Percentiles rank a stretch among this genome's conserved stretches.
phyloP scores from a whole-genome alignment of 1,140 invertebrate genomes.

The Diachasmimorpha longicaudata region DNA sequence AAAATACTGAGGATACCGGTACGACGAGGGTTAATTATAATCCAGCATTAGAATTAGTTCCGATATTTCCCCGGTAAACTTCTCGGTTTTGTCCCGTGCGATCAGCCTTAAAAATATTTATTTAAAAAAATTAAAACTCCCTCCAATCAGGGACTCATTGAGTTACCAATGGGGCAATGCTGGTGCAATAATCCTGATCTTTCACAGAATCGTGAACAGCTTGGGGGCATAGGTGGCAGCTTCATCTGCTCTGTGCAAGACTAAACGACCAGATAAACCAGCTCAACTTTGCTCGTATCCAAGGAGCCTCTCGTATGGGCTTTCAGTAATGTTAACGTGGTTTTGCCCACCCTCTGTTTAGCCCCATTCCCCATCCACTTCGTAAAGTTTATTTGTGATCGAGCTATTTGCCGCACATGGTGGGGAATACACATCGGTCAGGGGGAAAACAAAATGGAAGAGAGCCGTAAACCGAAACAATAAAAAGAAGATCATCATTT shows the following conservation, averaged over 20 bases:
- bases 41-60: too few species aligned
- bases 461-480: background rate
- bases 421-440: slow-evolving; percentile 30
- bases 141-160: too few species aligned
- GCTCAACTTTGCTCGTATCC: slow-evolving; percentile 14
- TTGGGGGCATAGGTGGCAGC: slow-evolving; percentile 1
- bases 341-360: background rate
- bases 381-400: slow-evolving; percentile 47
- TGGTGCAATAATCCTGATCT: background rate
- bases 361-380: background rate
- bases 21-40: too few species aligned
- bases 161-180: too few species aligned
- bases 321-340: slow-evolving; percentile 20
- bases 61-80: too few species aligned
- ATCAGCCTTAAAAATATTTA: too few species aligned
- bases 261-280: slow-evolving; percentile 13
- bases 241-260: slow-evolving; percentile 11
- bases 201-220: slow-evolving; percentile 16
- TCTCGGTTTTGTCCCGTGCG: too few species aligned
- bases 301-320: slow-evolving; percentile 1
- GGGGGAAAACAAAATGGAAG: slow-evolving; percentile 10
- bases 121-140: too few species aligned
- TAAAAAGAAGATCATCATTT: background rate
- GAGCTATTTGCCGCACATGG: slow-evolving; percentile 44
- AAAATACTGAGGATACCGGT: too few species aligned